Evolutionary conservation across 2,113 vertebrate genomes (phyloP).

Genomic region (Thunnus maccoyii): DNA sequence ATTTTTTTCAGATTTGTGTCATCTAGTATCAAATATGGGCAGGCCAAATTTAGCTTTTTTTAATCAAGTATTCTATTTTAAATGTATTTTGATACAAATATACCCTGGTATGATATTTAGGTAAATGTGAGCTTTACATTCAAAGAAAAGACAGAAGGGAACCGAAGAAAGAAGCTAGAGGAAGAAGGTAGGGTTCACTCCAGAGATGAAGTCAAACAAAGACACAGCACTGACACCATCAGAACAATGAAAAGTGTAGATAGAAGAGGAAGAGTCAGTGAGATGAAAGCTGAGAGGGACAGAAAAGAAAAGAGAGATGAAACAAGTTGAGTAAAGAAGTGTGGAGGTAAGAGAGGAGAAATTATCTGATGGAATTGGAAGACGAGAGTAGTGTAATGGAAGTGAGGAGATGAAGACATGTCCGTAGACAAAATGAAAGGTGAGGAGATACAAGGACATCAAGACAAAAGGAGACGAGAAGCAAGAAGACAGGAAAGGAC

Average conservation of each 20-base stretch:
- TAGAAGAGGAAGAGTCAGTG: no score
- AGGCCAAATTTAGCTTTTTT: no score
- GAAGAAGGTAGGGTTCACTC: constrained; percentile 3
- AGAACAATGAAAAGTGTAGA: constrained; percentile 20
- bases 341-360: not conserved
- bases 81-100: not conserved
- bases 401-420: not conserved
- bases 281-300: no score
- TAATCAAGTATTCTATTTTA: not conserved
- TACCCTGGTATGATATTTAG: not conserved
- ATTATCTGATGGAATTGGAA: not conserved
- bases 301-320: not conserved
- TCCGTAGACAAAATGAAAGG: no score
- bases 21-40: no score
- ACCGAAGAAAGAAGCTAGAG: constrained; percentile 6
- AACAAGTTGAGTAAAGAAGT: not conserved
- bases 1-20: not conserved
- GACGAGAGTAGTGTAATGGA: not conserved
- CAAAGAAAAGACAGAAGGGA: not conserved
- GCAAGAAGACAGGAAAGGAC: not conserved
- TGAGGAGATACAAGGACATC: no score
- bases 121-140: not conserved
- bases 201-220: constrained; percentile 78
- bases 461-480: not conserved
- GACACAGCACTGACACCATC: constrained; percentile 84